phyloP scores from a whole-genome alignment of 2,888 invertebrate genomes.

The Caradrina kadenii region DNA sequence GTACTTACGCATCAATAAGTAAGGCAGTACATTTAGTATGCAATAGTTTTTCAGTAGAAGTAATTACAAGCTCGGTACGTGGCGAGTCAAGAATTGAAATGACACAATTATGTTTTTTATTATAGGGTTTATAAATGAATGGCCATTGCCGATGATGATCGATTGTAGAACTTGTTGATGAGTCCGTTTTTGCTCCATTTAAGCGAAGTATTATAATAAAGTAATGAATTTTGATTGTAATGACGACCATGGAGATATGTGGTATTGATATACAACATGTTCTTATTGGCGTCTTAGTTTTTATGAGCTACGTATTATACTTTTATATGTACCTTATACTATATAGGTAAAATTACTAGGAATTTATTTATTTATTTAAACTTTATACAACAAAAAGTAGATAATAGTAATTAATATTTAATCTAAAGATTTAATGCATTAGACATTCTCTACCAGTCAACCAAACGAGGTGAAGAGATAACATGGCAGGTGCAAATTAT shows the following conservation, averaged over 20 bases:
- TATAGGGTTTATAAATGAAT: slow-evolving; percentile 48
- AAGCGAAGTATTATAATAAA: slow-evolving; percentile 39
- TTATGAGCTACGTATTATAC: neutral
- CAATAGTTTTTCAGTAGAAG: slow-evolving; percentile 45
- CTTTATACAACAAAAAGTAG: too few species aligned
- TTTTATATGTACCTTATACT: neutral
- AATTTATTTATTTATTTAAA: too few species aligned
- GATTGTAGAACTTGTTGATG: slow-evolving; percentile 49
- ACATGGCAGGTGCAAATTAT: too few species aligned
- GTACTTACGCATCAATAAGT: neutral
- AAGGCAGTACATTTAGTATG: slow-evolving; percentile 6
- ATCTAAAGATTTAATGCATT: too few species aligned
- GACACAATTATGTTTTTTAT: slow-evolving; percentile 40
- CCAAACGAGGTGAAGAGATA: too few species aligned
- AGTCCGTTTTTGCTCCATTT: slow-evolving; percentile 52
- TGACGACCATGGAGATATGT: slow-evolving; percentile 14
- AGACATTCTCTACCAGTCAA: too few species aligned
- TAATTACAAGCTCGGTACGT: slow-evolving; percentile 42
- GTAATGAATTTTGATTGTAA: slow-evolving; percentile 46
- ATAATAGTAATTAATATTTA: too few species aligned
- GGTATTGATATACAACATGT: slow-evolving; percentile 11
- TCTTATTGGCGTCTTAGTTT: slow-evolving; percentile 7
- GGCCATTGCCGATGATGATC: slow-evolving; percentile 51
- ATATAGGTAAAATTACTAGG: neutral
- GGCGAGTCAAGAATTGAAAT: slow-evolving; percentile 51